Evolutionary conservation across 2,113 vertebrate species (phyloP).

Genomic region (Syngnathus floridae): DNA sequence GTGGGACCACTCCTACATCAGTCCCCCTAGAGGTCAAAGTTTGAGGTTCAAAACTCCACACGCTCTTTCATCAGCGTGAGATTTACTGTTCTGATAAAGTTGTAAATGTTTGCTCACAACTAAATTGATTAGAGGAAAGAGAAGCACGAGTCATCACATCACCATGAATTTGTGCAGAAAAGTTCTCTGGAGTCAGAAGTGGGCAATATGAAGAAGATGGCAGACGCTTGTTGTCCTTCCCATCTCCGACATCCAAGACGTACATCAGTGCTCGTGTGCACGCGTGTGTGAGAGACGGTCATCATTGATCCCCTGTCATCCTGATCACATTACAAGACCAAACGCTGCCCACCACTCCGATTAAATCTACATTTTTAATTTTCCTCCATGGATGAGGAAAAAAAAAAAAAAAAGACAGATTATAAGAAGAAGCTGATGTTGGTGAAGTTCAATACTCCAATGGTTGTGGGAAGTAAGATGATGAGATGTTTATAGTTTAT

Average conservation of each 20-base stretch:
- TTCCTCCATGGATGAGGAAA: conserved; percentile 38
- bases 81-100: conserved; percentile 25
- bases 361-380: conserved; percentile 68
- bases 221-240: background rate
- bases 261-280: conserved; percentile 23
- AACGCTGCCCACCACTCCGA: conserved; percentile 19
- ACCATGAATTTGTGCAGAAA: background rate
- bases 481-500: background rate
- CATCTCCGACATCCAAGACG: conserved; percentile 22
- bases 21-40: conserved; percentile 31
- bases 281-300: conserved; percentile 35
- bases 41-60: conserved; percentile 22
- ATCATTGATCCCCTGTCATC: conserved; percentile 61
- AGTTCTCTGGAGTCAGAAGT: background rate
- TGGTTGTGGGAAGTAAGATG: background rate
- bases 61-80: background rate
- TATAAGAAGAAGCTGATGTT: conserved; percentile 24
- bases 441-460: background rate
- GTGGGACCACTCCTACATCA: conserved; percentile 13
- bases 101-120: conserved; percentile 4
- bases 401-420: conserved; percentile 27
- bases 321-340: conserved; percentile 60
- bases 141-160: background rate
- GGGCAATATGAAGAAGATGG: background rate
- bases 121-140: background rate